Conservation (phyloP, 1,140 invertebrate genomes). For the Listronotus oregonensis region DNA sequence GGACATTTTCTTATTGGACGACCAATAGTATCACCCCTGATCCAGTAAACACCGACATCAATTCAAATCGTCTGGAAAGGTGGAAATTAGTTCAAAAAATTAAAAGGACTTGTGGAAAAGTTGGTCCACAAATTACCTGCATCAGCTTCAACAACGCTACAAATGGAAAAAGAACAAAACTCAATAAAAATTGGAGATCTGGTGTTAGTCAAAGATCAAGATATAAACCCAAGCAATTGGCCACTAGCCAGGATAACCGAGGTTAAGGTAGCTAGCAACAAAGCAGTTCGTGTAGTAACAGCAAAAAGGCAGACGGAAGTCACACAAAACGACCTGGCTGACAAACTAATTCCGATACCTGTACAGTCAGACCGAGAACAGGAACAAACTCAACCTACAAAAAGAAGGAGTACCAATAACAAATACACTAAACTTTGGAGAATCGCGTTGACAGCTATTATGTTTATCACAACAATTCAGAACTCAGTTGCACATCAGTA, state of each 20-base stretch:
- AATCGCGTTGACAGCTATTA: background rate
- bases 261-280: slow-evolving; percentile 32
- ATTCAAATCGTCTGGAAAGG: slow-evolving; percentile 32
- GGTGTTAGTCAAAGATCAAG: slow-evolving; percentile 51
- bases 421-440: background rate
- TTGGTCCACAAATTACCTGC: slow-evolving; percentile 44
- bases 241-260: slow-evolving; percentile 33
- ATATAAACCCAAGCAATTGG: slow-evolving; percentile 51
- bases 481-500: background rate
- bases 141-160: slow-evolving; percentile 32
- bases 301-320: background rate
- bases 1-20: slow-evolving; percentile 49
- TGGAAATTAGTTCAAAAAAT: slow-evolving; percentile 44
- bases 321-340: background rate
- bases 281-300: slow-evolving; percentile 9
- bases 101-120: slow-evolving; percentile 40
- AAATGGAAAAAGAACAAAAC: slow-evolving; percentile 34
- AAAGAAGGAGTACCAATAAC: background rate
- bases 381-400: background rate
- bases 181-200: slow-evolving; percentile 38
- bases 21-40: slow-evolving; percentile 47
- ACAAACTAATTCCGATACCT: background rate
- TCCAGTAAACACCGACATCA: slow-evolving; percentile 34
- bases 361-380: background rate
- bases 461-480: background rate